These are phyloP conservation scores for Chaetops frenatus DNA, from an alignment of 2,113 vertebrate species.

Conservation along the genomic window DNA sequence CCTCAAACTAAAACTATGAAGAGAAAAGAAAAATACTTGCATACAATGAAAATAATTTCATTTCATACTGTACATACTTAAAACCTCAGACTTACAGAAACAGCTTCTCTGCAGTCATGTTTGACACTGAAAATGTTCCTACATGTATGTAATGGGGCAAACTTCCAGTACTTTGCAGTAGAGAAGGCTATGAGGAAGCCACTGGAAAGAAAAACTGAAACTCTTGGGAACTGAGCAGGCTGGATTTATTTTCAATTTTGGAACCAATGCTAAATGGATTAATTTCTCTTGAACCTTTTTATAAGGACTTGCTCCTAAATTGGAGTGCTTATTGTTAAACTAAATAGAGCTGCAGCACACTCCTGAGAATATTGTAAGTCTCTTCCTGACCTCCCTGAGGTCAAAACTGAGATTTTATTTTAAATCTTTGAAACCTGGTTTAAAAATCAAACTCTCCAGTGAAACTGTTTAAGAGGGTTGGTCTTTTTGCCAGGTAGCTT, in stretches of 20 bases:
- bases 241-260: conserved; percentile 4
- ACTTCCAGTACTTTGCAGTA: not conserved
- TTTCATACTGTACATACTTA: not conserved
- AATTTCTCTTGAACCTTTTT: conserved; percentile 36
- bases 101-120: not conserved
- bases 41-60: not conserved
- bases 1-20: not conserved
- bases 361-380: not conserved
- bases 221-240: not conserved
- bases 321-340: conserved; percentile 43
- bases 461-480: not conserved
- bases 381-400: conserved; percentile 3
- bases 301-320: conserved; percentile 23
- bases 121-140: not conserved
- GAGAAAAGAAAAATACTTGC: not conserved
- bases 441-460: not conserved
- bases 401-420: conserved; percentile 21
- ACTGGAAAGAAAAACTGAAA: not conserved
- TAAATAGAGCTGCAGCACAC: conserved; percentile 7
- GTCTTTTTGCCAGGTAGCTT: conserved; percentile 1
- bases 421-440: conserved; percentile 26
- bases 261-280: conserved; percentile 28
- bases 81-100: not conserved
- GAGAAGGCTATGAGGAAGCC: not conserved
- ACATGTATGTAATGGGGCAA: not conserved